phyloP scores from a whole-genome alignment of 2,888 invertebrate genomes.

The Rutpela maculata region DNA sequence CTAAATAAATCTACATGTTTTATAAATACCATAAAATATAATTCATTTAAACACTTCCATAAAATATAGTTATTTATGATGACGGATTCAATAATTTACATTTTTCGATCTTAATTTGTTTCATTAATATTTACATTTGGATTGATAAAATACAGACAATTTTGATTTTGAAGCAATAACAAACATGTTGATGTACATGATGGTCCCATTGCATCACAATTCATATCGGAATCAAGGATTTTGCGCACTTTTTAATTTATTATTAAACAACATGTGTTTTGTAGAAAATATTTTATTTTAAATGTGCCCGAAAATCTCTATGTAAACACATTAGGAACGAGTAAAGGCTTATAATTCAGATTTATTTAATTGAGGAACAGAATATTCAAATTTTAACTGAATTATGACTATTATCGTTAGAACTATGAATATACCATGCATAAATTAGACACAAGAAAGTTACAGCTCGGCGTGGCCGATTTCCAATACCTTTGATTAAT shows the following conservation, averaged over 20 bases:
- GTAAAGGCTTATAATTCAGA: no score
- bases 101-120: slow-evolving; percentile 53
- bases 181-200: slow-evolving; percentile 33
- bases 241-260: slow-evolving; percentile 18
- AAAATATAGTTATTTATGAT: slow-evolving; percentile 66
- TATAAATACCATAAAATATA: slow-evolving; percentile 68
- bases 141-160: slow-evolving; percentile 56
- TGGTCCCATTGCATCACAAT: slow-evolving; percentile 24
- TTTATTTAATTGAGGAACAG: no score
- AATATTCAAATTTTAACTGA: no score
- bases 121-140: slow-evolving; percentile 57
- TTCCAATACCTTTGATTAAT: no score
- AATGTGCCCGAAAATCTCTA: not conserved
- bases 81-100: slow-evolving; percentile 62
- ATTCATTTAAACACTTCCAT: slow-evolving; percentile 67
- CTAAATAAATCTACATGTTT: slow-evolving; percentile 65
- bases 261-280: not conserved
- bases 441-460: no score
- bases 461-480: no score
- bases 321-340: not conserved
- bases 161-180: slow-evolving; percentile 44
- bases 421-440: no score
- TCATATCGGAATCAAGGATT: not conserved
- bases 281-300: not conserved
- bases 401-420: no score